Conservation (phyloP, 2,113 vertebrate genomes). For the Benitochromis conjunctus region DNA sequence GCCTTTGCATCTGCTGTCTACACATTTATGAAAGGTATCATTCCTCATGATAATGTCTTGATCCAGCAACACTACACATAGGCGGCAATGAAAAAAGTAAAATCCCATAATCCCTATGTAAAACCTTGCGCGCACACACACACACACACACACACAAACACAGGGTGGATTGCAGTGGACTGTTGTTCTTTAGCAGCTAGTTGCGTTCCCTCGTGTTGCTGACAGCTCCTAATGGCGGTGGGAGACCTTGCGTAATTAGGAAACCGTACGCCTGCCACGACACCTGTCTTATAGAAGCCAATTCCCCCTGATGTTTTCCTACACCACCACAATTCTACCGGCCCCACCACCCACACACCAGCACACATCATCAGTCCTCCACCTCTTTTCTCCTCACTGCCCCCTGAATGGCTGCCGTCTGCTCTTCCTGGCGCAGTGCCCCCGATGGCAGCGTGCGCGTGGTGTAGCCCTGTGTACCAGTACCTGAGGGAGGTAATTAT, state of each 20-base stretch:
- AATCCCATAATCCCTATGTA: not conserved
- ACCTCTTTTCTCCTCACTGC: constrained; percentile 39
- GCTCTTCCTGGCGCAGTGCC: constrained; percentile 60
- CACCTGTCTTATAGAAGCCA: constrained; percentile 54
- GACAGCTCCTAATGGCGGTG: constrained; percentile 60
- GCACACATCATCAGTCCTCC: constrained; percentile 16
- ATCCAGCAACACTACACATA: not conserved
- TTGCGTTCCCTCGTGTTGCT: constrained; percentile 45
- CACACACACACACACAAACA: not conserved
- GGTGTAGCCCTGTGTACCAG: constrained; percentile 32
- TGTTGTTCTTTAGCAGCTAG: constrained; percentile 23
- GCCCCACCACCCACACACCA: not conserved
- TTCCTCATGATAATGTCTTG: not conserved
- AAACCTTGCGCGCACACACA: not conserved
- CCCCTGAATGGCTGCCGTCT: constrained; percentile 61
- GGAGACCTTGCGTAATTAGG: constrained; percentile 66
- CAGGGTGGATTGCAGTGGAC: not conserved
- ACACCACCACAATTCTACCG: not conserved
- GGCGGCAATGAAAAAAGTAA: not conserved
- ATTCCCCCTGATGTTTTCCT: constrained; percentile 31
- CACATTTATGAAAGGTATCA: not conserved
- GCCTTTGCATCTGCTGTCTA: not conserved
- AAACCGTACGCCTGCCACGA: constrained; percentile 42
- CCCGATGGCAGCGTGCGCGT: constrained; percentile 34
- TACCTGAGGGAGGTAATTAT: constrained; percentile 74